Evolutionary conservation across 1,140 invertebrate genomes (phyloP).

Genomic region (Anastatus disparis): DNA sequence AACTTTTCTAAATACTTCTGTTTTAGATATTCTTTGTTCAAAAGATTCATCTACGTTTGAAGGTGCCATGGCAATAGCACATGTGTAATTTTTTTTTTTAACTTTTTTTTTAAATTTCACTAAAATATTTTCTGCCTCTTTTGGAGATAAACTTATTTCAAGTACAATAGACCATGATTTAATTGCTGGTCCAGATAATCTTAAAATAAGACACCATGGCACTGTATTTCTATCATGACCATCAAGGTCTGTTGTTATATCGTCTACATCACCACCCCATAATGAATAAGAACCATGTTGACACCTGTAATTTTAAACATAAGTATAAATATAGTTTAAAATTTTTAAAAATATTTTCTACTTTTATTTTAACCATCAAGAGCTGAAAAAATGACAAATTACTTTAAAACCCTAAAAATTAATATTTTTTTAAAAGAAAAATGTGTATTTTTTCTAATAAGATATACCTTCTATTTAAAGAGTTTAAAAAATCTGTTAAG

Average conservation of each 20-base stretch:
- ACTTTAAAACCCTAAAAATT: too few relatives aligned
- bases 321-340: neutral
- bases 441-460: neutral
- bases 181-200: neutral
- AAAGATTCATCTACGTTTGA: neutral
- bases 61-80: neutral
- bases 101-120: neutral
- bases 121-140: neutral
- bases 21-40: neutral
- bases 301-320: neutral
- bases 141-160: neutral
- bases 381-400: neutral
- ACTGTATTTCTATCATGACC: neutral
- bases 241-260: neutral
- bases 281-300: neutral
- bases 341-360: neutral
- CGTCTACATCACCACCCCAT: neutral
- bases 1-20: neutral
- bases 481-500: neutral
- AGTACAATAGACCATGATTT: neutral
- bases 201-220: neutral
- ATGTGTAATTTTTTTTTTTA: neutral
- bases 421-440: too few relatives aligned
- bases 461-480: neutral
- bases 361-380: neutral